phyloP scores from a whole-genome alignment of 2,113 vertebrate species.

The Ammodytes dubius region DNA sequence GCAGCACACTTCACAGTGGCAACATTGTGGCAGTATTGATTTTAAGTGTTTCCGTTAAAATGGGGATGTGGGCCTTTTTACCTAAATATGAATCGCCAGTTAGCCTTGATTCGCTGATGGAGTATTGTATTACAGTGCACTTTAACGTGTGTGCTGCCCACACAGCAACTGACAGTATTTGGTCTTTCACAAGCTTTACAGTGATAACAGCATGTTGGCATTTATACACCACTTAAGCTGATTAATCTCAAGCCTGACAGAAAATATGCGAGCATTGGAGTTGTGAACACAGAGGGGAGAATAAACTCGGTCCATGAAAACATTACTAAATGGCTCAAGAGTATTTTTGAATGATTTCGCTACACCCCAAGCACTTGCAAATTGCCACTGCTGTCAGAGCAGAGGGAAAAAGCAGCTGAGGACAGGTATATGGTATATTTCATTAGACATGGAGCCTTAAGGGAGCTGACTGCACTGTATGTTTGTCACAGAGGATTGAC shows the following conservation, averaged over 20 bases:
- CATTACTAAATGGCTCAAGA: constrained; percentile 65
- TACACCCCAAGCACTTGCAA: constrained; percentile 52
- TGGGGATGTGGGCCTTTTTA: constrained; percentile 63
- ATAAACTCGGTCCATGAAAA: constrained; percentile 57
- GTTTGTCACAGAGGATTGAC: constrained; percentile 81
- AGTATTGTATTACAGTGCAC: constrained; percentile 70
- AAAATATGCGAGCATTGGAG: constrained; percentile 65
- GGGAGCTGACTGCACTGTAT: constrained; percentile 79
- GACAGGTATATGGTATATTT: constrained; percentile 79
- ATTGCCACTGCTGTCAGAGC: constrained; percentile 60
- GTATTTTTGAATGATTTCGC: constrained; percentile 59
- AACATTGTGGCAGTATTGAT: constrained; percentile 62
- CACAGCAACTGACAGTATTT: constrained; percentile 59
- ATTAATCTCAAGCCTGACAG: constrained; percentile 69
- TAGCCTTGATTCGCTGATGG: constrained; percentile 55
- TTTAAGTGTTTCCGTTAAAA: constrained; percentile 70
- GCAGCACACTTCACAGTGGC: constrained; percentile 22
- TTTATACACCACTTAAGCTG: constrained; percentile 73
- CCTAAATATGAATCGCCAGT: constrained; percentile 56
- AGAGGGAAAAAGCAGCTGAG: constrained; percentile 62
- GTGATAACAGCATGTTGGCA: constrained; percentile 70
- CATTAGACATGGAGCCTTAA: constrained; percentile 77
- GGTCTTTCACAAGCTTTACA: constrained; percentile 60
- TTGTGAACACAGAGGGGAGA: constrained; percentile 48
- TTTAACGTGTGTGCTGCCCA: constrained; percentile 70